A percentile compares a stretch with the other conserved stretches of the same genome.
Conservation (phyloP, 1,140 invertebrate genomes). For the Cherax quadricarinatus region DNA sequence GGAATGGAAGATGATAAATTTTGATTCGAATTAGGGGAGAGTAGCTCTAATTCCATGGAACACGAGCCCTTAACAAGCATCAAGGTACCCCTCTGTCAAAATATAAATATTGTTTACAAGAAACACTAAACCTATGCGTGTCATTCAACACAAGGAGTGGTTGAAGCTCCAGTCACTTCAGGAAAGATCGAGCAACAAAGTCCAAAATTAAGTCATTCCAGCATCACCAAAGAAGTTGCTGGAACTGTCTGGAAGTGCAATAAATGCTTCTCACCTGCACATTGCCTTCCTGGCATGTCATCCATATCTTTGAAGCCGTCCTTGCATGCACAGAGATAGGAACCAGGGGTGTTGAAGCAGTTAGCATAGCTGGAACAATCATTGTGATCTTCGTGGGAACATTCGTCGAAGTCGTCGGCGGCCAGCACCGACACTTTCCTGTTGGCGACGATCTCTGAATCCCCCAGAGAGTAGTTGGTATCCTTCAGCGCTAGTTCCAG, state of each 20-base stretch:
- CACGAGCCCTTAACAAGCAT: too few relatives aligned
- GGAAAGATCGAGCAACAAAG: too few relatives aligned
- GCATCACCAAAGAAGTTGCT: neutral
- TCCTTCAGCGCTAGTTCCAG: conserved; percentile 35
- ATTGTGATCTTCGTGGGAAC: conserved; percentile 74
- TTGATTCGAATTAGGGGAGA: too few relatives aligned
- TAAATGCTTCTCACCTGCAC: conserved; percentile 72
- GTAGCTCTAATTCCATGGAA: too few relatives aligned
- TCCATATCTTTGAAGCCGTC: conserved; percentile 75
- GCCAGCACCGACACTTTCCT: conserved; percentile 45
- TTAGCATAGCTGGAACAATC: conserved; percentile 76
- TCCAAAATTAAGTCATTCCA: too few relatives aligned
- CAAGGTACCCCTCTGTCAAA: too few relatives aligned
- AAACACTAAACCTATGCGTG: too few relatives aligned
- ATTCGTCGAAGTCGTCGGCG: conserved; percentile 76
- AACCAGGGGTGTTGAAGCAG: conserved; percentile 75
- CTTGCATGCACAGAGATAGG: conserved; percentile 76
- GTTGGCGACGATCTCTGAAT: conserved; percentile 65
- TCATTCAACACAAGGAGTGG: too few relatives aligned
- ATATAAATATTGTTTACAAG: too few relatives aligned
- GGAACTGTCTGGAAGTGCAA: neutral
- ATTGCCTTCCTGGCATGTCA: conserved; percentile 75
- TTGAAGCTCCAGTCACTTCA: too few relatives aligned
- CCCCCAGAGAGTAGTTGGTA: conserved; percentile 69
- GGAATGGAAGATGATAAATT: too few relatives aligned